Evolutionary conservation across 2,797 vertebrate genomes (phyloP), one percentile per base, ranked within the genome.

Genomic region (Eremophila alpestris): DNA sequence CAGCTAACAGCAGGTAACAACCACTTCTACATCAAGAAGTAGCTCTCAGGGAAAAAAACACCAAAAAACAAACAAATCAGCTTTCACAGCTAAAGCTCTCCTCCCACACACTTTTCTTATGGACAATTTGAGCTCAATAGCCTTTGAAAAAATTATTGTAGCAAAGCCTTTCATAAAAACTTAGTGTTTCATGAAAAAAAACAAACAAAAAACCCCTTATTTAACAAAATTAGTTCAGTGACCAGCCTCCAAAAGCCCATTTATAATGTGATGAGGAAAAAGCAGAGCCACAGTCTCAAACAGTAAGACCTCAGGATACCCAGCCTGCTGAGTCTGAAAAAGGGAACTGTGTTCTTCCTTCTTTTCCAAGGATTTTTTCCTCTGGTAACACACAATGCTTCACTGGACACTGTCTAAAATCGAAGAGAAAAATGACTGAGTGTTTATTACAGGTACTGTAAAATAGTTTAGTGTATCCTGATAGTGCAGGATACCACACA

Each of bases 401-500:
- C 59, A 94, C 49, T 77, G 93, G 95, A 84, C 96, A 93, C 46
- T 89, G 93, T 74, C 94, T 97, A 75, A 98, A 96, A 38, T 86
- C 96, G 55, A 90, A 90, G 89, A 97, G 93, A 99, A 99, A 98
- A 45, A 60, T 36, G 29, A 45, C n/a, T 22, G 10, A 51, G 13
- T 52, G 24, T 69, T 77, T 62, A 40, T 34, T 54, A 30, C 40
- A 54, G 29, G 29, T 76, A 68, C 16, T 46, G 7, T 76, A 40
- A 60, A 52, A 68, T 54, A 54, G 16, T 46, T 68, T 20, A 16
- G 30, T 34, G 3, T 26, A 40, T 76, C 40, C 20, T 40, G 23
- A 60, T n/a, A 46, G 16, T 54, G 40, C n/a, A n/a, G 71, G 71
- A 52, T 54, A n/a, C 7, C 43, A 5, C 1, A 3, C 4, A 6